phyloP scores from a whole-genome alignment of 2,113 vertebrate species.

The Saccopteryx leptura region DNA sequence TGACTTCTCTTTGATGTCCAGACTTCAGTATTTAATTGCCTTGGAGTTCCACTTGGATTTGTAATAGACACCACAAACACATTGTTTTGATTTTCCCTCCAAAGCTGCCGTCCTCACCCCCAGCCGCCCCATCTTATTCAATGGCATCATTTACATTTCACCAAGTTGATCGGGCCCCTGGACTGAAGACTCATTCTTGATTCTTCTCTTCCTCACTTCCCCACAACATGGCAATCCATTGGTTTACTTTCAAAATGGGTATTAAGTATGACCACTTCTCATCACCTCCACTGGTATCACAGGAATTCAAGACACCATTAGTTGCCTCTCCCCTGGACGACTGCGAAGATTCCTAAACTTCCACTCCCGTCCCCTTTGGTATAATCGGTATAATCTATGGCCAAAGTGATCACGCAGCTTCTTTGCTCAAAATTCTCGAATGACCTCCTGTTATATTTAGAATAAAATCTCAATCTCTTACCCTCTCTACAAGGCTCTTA shows the following conservation, averaged over 20 bases:
- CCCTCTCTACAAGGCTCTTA: not conserved
- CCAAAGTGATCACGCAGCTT: not conserved
- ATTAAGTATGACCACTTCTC: not conserved
- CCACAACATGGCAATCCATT: not conserved
- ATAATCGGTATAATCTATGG: not conserved
- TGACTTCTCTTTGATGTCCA: conserved; percentile 22
- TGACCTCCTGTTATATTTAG: not conserved
- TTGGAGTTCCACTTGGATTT: conserved; percentile 12
- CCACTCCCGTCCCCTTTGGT: not conserved
- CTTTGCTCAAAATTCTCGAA: not conserved
- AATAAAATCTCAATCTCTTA: not conserved
- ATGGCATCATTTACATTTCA: not conserved
- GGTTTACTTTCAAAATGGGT: not conserved
- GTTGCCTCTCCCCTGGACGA: not conserved
- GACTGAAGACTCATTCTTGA: not conserved
- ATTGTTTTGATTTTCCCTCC: conserved; percentile 13
- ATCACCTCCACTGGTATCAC: not conserved
- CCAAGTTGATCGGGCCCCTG: not conserved
- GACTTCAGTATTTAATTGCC: not conserved
- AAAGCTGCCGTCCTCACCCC: not conserved
- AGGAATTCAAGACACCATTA: not conserved
- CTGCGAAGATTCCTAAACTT: not conserved
- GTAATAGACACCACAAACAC: not conserved
- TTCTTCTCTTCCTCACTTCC: not conserved
- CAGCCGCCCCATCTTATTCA: not conserved